Base-by-base conservation (phyloP, 2,888 invertebrate species). In the Cataglyphis altisquamis region DNA sequence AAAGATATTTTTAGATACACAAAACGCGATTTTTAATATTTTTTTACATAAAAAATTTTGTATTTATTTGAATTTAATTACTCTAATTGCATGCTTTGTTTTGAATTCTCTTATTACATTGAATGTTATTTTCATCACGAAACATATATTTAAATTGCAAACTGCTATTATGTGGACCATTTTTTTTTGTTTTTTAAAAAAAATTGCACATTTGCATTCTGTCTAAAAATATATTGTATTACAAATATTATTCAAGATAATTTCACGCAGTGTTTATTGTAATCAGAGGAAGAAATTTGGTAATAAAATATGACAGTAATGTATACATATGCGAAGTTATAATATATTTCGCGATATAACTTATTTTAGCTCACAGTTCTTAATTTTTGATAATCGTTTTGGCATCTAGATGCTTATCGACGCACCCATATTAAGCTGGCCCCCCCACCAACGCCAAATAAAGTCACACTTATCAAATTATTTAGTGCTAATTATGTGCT, bases 371-470 rank as follows among this genome's bases (percentile, higher is more conserved):
- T 6, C 21, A 18, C 32, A n/a, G 8, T 18, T 52, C 60, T 60
- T 78, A 70, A 70, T 72, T 25, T 5, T 60, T 62, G 60, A 80
- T 41, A 36, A 48, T 48, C 39, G n/a, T 80, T 25, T 80, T n/a
- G 60, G 0, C 32, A 48, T 36, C 55, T 39, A 12, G 25, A 18
- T 8, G 60, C 32, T 72, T 62, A 72, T 80, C 78, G 36, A 25
- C 25, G 67, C 55, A 36, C 21, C n/a, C n/a, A n/a, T n/a, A n/a
- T n/a, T n/a, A n/a, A n/a, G n/a, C n/a, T n/a, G n/a, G n/a, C n/a
- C n/a, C n/a, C n/a, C n/a, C n/a, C n/a, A n/a, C n/a, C n/a, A n/a
- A n/a, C n/a, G n/a, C n/a, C n/a, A n/a, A n/a, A n/a, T n/a, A n/a
- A n/a, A n/a, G n/a, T n/a, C n/a, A n/a, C n/a, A n/a, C n/a, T n/a